A percentile compares a stretch with the other conserved stretches of the same genome.
Conservation (phyloP, 2,888 invertebrate genomes). For the Synergus umbraculus region DNA sequence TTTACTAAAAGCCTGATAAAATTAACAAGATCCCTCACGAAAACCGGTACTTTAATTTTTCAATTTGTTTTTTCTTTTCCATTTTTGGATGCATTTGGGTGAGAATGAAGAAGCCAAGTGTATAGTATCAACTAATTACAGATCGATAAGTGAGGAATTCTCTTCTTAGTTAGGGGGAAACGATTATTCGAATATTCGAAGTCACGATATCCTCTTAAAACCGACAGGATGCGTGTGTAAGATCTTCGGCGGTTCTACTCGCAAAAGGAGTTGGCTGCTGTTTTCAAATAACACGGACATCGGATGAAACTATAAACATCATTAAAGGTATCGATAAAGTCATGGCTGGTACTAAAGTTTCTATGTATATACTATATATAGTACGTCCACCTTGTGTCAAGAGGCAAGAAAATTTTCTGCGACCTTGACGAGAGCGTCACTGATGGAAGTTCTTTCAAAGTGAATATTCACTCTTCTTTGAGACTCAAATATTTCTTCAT, state of each 20-base stretch:
- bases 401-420: conserved; percentile 5
- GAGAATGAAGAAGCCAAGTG: conserved; percentile 5
- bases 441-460: conserved; percentile 33
- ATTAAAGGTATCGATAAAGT: conserved; percentile 59
- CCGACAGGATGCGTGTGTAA: background rate
- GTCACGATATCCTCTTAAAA: conserved; percentile 22
- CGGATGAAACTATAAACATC: conserved; percentile 55
- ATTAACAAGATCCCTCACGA: background rate
- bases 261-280: conserved; percentile 25
- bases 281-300: conserved; percentile 24
- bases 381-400: conserved; percentile 42
- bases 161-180: background rate
- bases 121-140: conserved; percentile 16
- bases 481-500: background rate
- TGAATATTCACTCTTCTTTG: conserved; percentile 23
- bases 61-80: background rate
- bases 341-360: conserved; percentile 52
- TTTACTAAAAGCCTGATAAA: conserved; percentile 20
- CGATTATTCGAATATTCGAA: conserved; percentile 19
- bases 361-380: conserved; percentile 42
- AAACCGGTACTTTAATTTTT: conserved; percentile 10
- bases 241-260: background rate
- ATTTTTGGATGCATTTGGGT: background rate
- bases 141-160: conserved; percentile 22
- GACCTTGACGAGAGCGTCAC: conserved; percentile 21